Percentiles rank a stretch among this genome's conserved stretches.
phyloP scores from a whole-genome alignment of 2,113 vertebrate species.

The Harpagus bidentatus region DNA sequence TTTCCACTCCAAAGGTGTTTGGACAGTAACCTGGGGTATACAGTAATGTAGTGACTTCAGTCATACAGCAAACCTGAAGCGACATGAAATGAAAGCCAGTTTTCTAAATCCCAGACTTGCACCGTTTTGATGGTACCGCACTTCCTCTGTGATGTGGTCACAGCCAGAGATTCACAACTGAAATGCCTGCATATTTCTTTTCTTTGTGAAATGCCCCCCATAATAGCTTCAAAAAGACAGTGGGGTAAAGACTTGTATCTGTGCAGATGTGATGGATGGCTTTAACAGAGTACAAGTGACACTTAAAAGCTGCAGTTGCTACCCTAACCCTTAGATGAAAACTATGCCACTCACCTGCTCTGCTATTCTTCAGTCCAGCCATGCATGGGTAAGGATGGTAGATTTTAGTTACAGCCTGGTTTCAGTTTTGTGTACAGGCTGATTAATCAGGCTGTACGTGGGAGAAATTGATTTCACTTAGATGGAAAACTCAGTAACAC shows the following conservation, averaged over 20 bases:
- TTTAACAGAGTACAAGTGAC: background rate
- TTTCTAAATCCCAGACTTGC: background rate
- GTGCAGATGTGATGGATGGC: background rate
- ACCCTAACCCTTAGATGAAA: background rate
- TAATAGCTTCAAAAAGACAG: background rate
- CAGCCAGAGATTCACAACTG: background rate
- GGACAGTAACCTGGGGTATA: background rate
- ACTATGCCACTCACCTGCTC: background rate
- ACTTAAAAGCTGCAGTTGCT: background rate
- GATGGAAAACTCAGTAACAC: background rate
- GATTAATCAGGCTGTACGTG: background rate
- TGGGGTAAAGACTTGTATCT: background rate
- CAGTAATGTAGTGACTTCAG: background rate
- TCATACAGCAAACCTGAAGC: background rate
- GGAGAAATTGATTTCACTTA: background rate
- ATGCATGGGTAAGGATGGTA: background rate
- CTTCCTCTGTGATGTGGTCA: background rate
- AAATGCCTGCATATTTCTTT: background rate
- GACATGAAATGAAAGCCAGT: background rate
- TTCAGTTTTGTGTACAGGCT: background rate
- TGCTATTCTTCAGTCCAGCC: background rate
- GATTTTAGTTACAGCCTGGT: background rate
- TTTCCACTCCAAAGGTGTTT: background rate
- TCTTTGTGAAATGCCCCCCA: background rate
- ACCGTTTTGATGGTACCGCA: background rate